Evolutionary conservation across 2,888 invertebrate species (phyloP), one percentile per base, ranked within the genome.

Genomic region (Pseudoips prasinana): DNA sequence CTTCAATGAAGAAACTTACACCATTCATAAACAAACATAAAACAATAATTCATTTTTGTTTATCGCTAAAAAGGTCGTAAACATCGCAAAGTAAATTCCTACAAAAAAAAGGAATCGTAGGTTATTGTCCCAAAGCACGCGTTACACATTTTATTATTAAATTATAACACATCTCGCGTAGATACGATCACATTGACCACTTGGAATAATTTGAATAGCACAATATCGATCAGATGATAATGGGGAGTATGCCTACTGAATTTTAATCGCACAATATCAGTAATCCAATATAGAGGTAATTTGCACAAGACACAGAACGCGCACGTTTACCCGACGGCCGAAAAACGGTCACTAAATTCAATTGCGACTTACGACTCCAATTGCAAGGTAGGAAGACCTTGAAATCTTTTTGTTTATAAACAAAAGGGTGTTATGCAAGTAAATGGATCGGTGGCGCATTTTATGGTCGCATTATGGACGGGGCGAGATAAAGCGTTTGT

Each of bases 401-500:
- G 84, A 81, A 74, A 68, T 62, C 52, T 64, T 73, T 81, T 84
- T 88, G 87, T 87, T 87, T 87, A 85, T 86, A 87, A 86, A 87
- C 85, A 87, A 85, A 82, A 73, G 57, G 74, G 64, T 72, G 80
- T 88, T 87, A 87, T 83, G 87, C 88, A 87, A 87, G 70, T 69
- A 75, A 80, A 79, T 64, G 73, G 67, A 49, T 49, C 45, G 49
- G 44, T 42, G 80, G 79, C 74, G 73, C 76, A 77, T 84, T 87
- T 82, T 81, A 86, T 81, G 78, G 79, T 71, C 80, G 81, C 68
- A 81, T 83, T 85, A 82, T 84, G 81, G 79, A 73, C 76, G 76
- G 69, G 63, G 66, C 63, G 82, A 87, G 87, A 87, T 87, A 86
- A 86, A 86, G 82, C 84, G 86, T 72, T 84, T 88, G 88, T 88